Base-by-base conservation (phyloP, 2,888 invertebrate species). In the Helleia helle region DNA sequence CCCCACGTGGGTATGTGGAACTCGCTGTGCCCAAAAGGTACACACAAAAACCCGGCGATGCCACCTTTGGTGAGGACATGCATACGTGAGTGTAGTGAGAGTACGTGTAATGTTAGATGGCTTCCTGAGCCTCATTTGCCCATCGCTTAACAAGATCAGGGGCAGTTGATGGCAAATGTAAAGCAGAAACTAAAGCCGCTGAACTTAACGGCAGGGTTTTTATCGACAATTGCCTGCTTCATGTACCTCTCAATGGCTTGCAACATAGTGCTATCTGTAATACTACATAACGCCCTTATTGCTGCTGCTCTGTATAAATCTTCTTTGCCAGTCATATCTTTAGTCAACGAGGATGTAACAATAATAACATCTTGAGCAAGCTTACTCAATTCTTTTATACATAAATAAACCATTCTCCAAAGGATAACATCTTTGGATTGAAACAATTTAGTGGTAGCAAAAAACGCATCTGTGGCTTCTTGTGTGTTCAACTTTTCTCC, bases 171-270 rank as follows among this genome's bases (percentile, higher is more conserved):
- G 88, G 84, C 62, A 96, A 76, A 67, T 95, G 94, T 43, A 95
- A 67, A 0, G 97, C 93, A 25, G 97, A 98, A 0, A 98, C 97
- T 31, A 99, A 83, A 1, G 99, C 99, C 0, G 99, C 99, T 54
- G 97, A 97, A 40, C 98, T 95, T n/a, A 0, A 99, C 98, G 0
- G 96, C 93, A 0, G 96, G 90, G 54, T 94, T 95, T 60, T 95
- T 93, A 74, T 99, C 99, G n/a, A 99, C 99, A 54, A 99, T 99
- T 0, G 99, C 99, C 71, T 99, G 99, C 67, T 99, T 99, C 98
- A 99, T 99, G 76, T 99, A 99, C 43, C 99, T 88, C 68, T 99
- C 99, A 46, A 99, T 97, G 2, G 97, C 94, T 75, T 99, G 96
- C 41, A 99, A 79, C 97, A 94, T 94, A 1, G 92, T 91, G 44